Conservation (phyloP, 2,113 vertebrate species). For the Himantopus leucocephalus region DNA sequence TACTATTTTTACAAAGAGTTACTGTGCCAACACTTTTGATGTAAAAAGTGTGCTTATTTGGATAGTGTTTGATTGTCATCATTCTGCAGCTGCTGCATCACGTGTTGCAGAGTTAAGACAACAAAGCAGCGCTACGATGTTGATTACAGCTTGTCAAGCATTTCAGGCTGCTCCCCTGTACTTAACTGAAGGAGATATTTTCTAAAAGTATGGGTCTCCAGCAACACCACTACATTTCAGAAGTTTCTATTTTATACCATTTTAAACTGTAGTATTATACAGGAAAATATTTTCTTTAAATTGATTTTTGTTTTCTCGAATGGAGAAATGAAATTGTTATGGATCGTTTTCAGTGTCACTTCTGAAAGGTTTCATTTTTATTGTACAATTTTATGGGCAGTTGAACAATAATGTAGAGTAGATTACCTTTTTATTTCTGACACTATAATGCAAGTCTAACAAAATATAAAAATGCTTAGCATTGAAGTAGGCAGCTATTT, state of each 20-base stretch:
- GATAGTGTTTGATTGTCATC: neutral
- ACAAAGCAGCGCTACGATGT: neutral
- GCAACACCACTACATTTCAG: neutral
- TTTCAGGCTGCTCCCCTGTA: neutral
- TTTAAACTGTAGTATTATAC: neutral
- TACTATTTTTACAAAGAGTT: neutral
- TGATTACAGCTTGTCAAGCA: conserved; percentile 19
- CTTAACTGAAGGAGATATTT: neutral
- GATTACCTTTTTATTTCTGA: neutral
- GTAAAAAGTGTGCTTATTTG: neutral
- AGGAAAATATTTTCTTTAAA: neutral
- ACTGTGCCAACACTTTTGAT: neutral
- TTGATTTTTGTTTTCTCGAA: neutral
- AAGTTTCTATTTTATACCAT: neutral
- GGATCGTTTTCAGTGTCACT: neutral
- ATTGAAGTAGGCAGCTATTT: neutral
- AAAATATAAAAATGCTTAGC: neutral
- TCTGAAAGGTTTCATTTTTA: neutral
- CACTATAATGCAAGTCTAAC: neutral
- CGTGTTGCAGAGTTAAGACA: neutral
- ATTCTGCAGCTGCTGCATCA: neutral
- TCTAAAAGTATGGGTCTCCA: neutral
- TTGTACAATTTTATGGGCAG: neutral
- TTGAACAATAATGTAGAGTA: neutral
- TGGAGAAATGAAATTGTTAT: neutral